phyloP scores from a whole-genome alignment of 2,797 vertebrate species.

The Karalla daura region DNA sequence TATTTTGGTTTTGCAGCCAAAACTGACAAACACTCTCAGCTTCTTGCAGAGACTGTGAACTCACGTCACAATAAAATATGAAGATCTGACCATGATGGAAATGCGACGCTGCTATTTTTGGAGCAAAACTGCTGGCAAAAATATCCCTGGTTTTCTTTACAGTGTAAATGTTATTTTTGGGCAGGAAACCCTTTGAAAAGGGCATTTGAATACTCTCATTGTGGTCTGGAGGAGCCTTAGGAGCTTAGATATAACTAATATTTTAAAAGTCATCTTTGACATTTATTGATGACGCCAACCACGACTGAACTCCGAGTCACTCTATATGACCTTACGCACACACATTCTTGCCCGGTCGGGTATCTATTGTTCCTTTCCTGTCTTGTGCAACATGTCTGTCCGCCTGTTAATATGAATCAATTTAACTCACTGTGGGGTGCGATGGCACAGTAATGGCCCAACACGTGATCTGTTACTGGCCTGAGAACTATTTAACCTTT shows the following conservation, averaged over 20 bases:
- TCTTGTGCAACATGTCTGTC: conserved; percentile 1
- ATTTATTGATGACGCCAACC: conserved; percentile 8
- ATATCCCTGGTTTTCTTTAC: background rate
- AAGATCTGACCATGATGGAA: conserved; percentile 3
- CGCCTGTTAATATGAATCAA: background rate
- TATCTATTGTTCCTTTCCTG: background rate
- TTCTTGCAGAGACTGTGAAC: background rate
- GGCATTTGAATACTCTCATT: background rate
- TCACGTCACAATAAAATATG: conserved; percentile 15
- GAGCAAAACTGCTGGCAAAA: background rate
- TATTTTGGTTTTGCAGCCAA: conserved; percentile 9
- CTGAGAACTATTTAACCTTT: background rate
- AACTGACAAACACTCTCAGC: conserved; percentile 1
- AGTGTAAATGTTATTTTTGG: conserved; percentile 25
- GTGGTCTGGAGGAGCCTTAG: background rate
- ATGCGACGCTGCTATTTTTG: conserved; percentile 1
- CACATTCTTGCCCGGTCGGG: background rate
- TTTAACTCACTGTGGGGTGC: background rate
- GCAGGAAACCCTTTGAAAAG: conserved; percentile 11
- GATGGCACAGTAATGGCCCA: background rate
- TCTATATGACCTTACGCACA: background rate
- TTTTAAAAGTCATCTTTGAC: conserved; percentile 21
- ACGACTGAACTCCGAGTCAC: background rate
- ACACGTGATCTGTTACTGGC: background rate
- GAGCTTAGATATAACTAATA: background rate